A percentile compares a stretch with the other conserved stretches of the same genome.
Conservation (phyloP, 92 coral and sea anemone species). For the Actinostola sp. region DNA sequence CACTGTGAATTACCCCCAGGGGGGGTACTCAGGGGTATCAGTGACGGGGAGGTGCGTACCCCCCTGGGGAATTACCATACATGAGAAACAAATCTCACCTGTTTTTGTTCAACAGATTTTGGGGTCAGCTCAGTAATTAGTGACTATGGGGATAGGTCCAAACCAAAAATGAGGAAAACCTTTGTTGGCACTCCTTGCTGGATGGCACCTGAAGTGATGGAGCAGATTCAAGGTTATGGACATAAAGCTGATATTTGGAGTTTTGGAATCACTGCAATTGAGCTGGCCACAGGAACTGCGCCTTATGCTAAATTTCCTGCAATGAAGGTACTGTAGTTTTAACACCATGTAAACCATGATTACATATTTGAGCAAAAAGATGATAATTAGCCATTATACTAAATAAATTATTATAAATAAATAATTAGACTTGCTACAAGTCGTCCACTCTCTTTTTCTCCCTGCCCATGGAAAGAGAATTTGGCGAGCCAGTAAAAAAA, state of each 20-base stretch:
- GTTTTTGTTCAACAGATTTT: constrained; percentile 65
- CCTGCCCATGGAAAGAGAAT: too few relatives aligned
- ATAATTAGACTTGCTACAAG: too few relatives aligned
- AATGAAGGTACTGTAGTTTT: constrained; percentile 76
- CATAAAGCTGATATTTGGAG: constrained; percentile 99
- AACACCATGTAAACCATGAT: background rate
- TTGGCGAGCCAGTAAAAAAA: too few relatives aligned
- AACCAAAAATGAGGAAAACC: constrained; percentile 90
- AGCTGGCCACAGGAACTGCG: constrained; percentile 96
- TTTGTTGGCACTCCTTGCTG: constrained; percentile 99
- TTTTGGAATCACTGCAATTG: constrained; percentile 99
- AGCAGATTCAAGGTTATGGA: constrained; percentile 94
- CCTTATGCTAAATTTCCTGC: constrained; percentile 98
- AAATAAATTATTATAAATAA: too few relatives aligned
- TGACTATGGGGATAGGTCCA: constrained; percentile 94
- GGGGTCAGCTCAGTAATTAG: constrained; percentile 98
- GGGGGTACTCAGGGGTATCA: too few relatives aligned
- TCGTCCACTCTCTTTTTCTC: too few relatives aligned
- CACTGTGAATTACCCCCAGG: too few relatives aligned
- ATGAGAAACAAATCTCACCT: background rate
- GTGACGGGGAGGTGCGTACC: too few relatives aligned
- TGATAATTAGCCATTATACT: too few relatives aligned
- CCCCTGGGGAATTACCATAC: too few relatives aligned
- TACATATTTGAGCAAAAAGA: too few relatives aligned
- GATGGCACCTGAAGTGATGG: constrained; percentile 99